Percentiles rank a stretch among this genome's conserved stretches.
These are phyloP conservation scores for Sceliomorpha sp. DNA, from an alignment of 2,888 invertebrate species.

Conservation along the genomic window DNA sequence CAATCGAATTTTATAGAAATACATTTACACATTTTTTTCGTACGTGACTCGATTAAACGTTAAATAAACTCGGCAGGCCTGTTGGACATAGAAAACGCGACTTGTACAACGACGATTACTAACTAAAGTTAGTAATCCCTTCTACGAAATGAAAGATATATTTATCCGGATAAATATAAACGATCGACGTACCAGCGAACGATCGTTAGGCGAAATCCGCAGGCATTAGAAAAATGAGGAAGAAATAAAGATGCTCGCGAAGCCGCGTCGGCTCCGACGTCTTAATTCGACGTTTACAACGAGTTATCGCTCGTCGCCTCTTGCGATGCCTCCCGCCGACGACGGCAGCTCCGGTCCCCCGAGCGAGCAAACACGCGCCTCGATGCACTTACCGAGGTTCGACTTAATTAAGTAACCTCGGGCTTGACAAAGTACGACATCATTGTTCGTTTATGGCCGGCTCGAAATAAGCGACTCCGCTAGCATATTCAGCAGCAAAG, in stretches of 20 bases:
- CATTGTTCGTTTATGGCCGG: slow-evolving; percentile 73
- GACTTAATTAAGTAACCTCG: slow-evolving; percentile 74
- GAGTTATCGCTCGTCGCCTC: slow-evolving; percentile 21
- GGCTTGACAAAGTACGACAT: slow-evolving; percentile 76
- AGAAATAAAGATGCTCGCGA: background rate
- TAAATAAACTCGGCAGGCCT: no score
- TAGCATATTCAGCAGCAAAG: slow-evolving; percentile 68
- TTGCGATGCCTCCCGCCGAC: slow-evolving; percentile 3
- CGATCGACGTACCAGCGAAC: no score
- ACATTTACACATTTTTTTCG: no score
- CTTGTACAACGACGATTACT: no score
- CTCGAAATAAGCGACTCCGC: slow-evolving; percentile 70
- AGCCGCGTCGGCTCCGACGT: background rate
- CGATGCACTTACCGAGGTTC: slow-evolving; percentile 64
- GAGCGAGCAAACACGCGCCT: slow-evolving; percentile 21
- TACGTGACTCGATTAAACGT: no score
- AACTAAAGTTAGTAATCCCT: no score
- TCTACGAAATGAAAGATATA: no score
- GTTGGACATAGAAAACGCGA: no score
- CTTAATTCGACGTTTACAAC: slow-evolving; percentile 11
- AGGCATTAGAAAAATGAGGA: background rate
- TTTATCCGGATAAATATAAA: no score
- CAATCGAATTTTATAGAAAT: no score
- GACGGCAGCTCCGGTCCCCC: slow-evolving; percentile 8
- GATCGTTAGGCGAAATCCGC: no score